Base-by-base conservation (phyloP, 2,888 invertebrate species). In the Drosophila lacicola region DNA sequence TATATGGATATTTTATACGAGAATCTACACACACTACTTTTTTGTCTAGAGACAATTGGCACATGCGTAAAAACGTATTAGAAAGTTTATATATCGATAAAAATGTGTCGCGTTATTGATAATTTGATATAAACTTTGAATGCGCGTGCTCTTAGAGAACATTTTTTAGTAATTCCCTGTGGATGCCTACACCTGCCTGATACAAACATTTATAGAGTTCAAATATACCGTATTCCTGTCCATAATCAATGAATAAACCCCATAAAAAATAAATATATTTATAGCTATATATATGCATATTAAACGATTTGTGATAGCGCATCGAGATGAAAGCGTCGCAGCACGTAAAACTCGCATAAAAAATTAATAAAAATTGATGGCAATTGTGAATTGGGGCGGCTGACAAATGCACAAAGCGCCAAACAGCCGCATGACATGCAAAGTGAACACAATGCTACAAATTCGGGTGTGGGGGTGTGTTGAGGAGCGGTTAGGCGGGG, bases 381-480 rank as follows among this genome's bases (percentile, higher is more conserved):
- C 64, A 62, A 50, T 62, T 50, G 55, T 54, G 42, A 57, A 62
- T 54, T 70, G 72, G 60, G 68, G 66, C 60, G 62, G 61, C 58
- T 76, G 80, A 73, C 77, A 80, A 69, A 60, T 64, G 66, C 69
- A 62, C 29, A 44, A 56, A 62, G 46, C n/a, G 58, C 17, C 63
- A 60, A 74, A 79, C 71, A 61, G 67, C 63, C 36, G 14, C 51
- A 34, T 70, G 80, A 78, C 80, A 80, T 80, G 80, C 80, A 77
- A 74, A 80, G 54, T 69, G 74, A 53, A 33, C 50, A 65, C 63
- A 70, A 63, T 62, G 46, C 73, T 4, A 13, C 17, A 21, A 29
- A 25, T 53, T 17, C 29, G 29, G 6, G 14, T 41, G n/a, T 33
- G 13, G 2, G 29, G 41, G 51, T 3, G 60, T 33, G 8, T 36